Evolutionary conservation across 2,888 invertebrate species (phyloP).

Genomic region (Leptinotarsa juncta): DNA sequence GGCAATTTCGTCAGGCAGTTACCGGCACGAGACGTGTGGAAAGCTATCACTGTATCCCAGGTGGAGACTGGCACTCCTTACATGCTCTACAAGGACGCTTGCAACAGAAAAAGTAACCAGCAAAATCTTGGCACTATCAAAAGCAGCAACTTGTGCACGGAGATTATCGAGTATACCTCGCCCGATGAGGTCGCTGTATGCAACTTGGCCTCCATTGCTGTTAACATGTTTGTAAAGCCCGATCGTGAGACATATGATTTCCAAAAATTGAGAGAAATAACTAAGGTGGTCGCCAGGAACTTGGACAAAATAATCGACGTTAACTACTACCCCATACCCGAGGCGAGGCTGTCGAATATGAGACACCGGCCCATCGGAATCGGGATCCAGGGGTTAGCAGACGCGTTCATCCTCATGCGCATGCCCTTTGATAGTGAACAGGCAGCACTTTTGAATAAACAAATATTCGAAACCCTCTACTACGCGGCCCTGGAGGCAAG

Average conservation of each 20-base stretch:
- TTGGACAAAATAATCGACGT: slow-evolving; percentile 97
- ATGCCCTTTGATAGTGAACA: slow-evolving; percentile 91
- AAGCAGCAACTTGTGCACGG: slow-evolving; percentile 88
- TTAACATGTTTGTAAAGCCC: slow-evolving; percentile 90
- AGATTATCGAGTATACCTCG: slow-evolving; percentile 94
- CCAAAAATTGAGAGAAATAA: slow-evolving; percentile 83
- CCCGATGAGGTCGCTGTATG: slow-evolving; percentile 96
- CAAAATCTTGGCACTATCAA: slow-evolving; percentile 98
- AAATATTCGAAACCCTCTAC: slow-evolving; percentile 98
- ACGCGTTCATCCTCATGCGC: slow-evolving; percentile 94
- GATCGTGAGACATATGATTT: slow-evolving; percentile 87
- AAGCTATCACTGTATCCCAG: slow-evolving; percentile 92
- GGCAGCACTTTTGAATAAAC: slow-evolving; percentile 87
- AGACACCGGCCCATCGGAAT: slow-evolving; percentile 89
- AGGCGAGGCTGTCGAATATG: slow-evolving; percentile 88
- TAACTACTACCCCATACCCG: slow-evolving; percentile 94
- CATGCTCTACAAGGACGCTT: slow-evolving; percentile 96
- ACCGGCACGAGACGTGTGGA: slow-evolving; percentile 91
- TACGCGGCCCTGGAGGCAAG: slow-evolving; percentile 97
- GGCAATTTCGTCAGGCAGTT: slow-evolving; percentile 73
- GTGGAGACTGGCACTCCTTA: slow-evolving; percentile 99
- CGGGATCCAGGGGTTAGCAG: slow-evolving; percentile 95
- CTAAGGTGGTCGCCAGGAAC: slow-evolving; percentile 90
- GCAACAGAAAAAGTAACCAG: slow-evolving; percentile 97
- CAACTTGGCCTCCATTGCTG: slow-evolving; percentile 95